Evolutionary conservation across 2,888 invertebrate genomes (phyloP), one percentile per base, ranked within the genome.

Genomic region (Lymantria dispar): DNA sequence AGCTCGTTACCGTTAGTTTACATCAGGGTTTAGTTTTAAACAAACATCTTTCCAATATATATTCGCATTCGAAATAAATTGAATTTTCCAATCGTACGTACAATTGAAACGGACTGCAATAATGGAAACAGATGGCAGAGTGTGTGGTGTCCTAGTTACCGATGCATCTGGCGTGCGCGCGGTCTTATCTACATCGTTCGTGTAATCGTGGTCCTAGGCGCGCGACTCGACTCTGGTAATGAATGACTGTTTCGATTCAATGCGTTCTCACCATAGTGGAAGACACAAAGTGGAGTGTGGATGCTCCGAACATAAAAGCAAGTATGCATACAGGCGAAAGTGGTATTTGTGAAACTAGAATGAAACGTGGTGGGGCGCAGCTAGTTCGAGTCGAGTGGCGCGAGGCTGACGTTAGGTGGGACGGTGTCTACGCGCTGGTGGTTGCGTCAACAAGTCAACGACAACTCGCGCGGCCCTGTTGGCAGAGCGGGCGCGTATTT

Each of bases 401-500:
- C 77, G 85, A 79, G 80, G 72, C 62, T 56, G 50, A 47, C 56
- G 46, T 45, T 54, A 54, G 64, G 64, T 48, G 68, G 64, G 57
- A 64, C 63, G 65, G 58, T 56, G 60, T 68, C 57, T 56, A 56
- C 54, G 60, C 56, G 8, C 56, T 73, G 50, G 51, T 62, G 79
- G 80, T 83, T 82, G 83, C 85, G 83, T 82, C 85, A 83, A 78
- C 22, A 22, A 22, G 75, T 52, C 33, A 38, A 40, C 14, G 11
- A 58, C 65, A 64, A 64, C 63, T 41, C 64, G 69, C 56, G 72
- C 80, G 84, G 82, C 79, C 81, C 80, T 77, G 80, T 83, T 81
- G 82, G 83, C 83, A 76, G 76, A 76, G 77, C 78, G 69, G 80
- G 71, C 77, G 86, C 87, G 83, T 89, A 90, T 88, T 90, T 89